Conservation (phyloP, 2,888 invertebrate species). For the Andrena bucephala region DNA sequence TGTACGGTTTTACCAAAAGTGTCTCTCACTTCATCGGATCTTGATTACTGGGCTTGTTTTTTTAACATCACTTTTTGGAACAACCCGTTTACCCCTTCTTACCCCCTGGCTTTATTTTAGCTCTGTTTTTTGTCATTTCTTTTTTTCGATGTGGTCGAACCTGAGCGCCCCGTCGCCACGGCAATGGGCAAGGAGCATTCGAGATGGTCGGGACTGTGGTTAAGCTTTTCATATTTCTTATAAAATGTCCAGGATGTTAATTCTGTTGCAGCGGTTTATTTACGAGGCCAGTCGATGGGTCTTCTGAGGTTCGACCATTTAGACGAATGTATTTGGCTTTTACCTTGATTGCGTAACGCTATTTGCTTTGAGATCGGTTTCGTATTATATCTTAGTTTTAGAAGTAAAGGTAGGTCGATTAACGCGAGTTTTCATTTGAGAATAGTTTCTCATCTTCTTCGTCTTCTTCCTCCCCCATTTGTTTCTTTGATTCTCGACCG, state of each 20-base stretch:
- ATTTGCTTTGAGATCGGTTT: slow-evolving; percentile 85
- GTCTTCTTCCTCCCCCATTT: not conserved
- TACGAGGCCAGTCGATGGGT: slow-evolving; percentile 40
- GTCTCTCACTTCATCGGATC: slow-evolving; percentile 73
- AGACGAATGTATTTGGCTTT: slow-evolving; percentile 84
- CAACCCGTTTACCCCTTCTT: slow-evolving; percentile 73
- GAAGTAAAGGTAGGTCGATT: slow-evolving; percentile 82
- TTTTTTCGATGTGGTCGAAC: slow-evolving; percentile 65
- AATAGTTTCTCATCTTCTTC: slow-evolving; percentile 67
- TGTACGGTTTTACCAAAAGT: slow-evolving; percentile 66
- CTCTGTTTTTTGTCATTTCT: slow-evolving; percentile 76
- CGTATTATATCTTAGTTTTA: slow-evolving; percentile 84
- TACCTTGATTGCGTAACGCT: slow-evolving; percentile 85
- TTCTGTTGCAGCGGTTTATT: not conserved
- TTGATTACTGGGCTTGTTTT: slow-evolving; percentile 80
- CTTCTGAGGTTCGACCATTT: slow-evolving; percentile 66
- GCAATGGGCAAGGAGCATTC: not conserved
- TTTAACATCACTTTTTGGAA: slow-evolving; percentile 76
- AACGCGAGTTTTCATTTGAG: slow-evolving; percentile 73
- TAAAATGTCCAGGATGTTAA: not conserved
- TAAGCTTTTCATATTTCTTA: not conserved
- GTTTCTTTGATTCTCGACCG: slow-evolving; percentile 32
- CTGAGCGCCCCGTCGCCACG: slow-evolving; percentile 48
- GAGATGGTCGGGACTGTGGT: too few relatives aligned
- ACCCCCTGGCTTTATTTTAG: slow-evolving; percentile 79